Percentiles rank a stretch among this genome's conserved stretches.
Evolutionary conservation across 2,797 vertebrate genomes (phyloP).

Genomic region (Gouania willdenowi): DNA sequence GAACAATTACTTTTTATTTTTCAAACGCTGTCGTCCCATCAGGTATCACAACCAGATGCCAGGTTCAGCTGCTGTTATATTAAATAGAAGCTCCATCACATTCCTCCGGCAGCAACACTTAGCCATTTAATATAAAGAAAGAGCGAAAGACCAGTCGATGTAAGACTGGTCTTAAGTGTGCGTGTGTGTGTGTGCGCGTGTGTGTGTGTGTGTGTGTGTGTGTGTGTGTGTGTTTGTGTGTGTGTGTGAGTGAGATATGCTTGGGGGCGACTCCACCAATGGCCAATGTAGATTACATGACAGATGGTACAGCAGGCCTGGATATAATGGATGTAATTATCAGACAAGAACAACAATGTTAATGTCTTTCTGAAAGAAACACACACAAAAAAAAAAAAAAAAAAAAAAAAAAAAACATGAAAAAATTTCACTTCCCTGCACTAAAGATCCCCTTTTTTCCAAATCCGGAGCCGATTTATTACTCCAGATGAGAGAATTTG

Average conservation of each 20-base stretch:
- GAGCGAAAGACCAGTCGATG: too few species aligned
- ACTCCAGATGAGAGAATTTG: too few species aligned
- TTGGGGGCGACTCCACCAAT: conserved; percentile 40
- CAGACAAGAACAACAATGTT: conserved; percentile 17
- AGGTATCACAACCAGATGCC: conserved; percentile 40
- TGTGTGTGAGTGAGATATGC: conserved; percentile 27
- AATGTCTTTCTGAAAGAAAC: background rate
- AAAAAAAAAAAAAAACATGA: background rate
- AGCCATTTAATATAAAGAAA: too few species aligned
- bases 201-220: background rate
- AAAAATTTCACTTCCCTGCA: too few species aligned
- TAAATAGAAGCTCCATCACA: conserved; percentile 39
- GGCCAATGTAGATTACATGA: conserved; percentile 46
- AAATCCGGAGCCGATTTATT: too few species aligned
- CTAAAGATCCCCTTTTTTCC: too few species aligned
- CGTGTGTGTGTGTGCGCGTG: background rate
- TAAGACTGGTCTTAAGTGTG: too few species aligned
- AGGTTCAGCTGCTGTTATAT: conserved; percentile 26
- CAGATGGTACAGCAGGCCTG: conserved; percentile 45
- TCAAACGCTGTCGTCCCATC: conserved; percentile 24
- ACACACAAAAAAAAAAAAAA: background rate
- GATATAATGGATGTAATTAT: conserved; percentile 34
- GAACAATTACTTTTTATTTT: conserved; percentile 26
- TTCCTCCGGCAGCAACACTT: conserved; percentile 39
- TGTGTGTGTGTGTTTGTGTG: conserved; percentile 12